Evolutionary conservation across 23 tunicate species (phyloP).

Genomic region (Styela clava): DNA sequence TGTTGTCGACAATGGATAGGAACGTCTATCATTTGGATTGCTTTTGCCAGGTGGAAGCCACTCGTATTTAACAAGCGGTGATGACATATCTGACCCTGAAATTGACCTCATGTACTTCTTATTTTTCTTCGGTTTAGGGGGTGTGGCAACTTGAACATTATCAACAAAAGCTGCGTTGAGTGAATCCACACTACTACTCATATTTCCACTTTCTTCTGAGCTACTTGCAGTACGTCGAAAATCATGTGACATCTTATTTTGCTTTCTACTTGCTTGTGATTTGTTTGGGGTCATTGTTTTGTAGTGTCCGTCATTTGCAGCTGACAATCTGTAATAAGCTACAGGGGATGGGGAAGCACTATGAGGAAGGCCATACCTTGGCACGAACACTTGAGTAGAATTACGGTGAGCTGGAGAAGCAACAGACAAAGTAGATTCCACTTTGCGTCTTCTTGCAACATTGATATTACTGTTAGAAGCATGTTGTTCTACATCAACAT

Average conservation of each 20-base stretch:
- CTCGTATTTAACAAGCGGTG: not conserved
- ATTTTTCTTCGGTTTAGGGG: not conserved
- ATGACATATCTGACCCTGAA: constrained; percentile 10
- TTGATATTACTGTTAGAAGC: not conserved
- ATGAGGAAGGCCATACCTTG: not conserved
- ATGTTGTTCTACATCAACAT: not conserved
- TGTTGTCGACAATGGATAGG: not conserved
- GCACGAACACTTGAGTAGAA: not conserved
- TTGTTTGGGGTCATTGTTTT: not conserved
- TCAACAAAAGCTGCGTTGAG: not conserved
- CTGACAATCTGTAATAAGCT: constrained; percentile 13
- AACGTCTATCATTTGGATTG: not conserved
- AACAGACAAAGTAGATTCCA: not conserved
- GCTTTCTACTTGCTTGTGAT: not conserved
- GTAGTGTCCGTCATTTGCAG: constrained; percentile 12
- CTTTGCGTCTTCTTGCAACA: constrained; percentile 2
- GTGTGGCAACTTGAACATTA: not conserved
- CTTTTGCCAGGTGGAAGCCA: not conserved
- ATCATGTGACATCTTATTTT: not conserved
- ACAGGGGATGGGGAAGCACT: not conserved
- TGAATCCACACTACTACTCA: constrained; percentile 24
- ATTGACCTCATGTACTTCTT: not conserved
- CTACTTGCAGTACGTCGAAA: constrained; percentile 1
- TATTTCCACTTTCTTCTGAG: constrained; percentile 14
- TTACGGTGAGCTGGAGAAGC: constrained; percentile 1